A percentile compares a stretch with the other conserved stretches of the same genome.
Conservation (phyloP, 2,888 invertebrate species). For the Caenorhabditis japonica region DNA sequence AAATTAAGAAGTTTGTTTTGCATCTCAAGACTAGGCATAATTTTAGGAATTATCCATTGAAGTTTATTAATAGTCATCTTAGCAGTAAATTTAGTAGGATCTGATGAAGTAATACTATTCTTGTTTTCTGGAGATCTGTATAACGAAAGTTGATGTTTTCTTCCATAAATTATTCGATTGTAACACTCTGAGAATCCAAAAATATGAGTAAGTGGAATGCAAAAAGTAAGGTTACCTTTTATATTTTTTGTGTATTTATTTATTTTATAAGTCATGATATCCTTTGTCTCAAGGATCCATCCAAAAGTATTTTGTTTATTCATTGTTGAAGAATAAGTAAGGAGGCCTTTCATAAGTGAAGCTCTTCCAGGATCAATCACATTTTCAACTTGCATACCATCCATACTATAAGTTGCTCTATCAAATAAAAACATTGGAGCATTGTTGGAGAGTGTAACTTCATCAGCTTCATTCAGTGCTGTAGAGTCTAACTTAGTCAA, state of each 20-base stretch:
- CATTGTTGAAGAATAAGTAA: conserved; percentile 47
- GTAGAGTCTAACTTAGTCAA: no score
- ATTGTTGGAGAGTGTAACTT: no score
- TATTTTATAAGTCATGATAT: no score
- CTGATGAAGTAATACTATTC: conserved; percentile 56
- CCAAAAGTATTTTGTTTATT: no score
- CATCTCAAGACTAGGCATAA: conserved; percentile 64
- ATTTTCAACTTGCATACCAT: conserved; percentile 47
- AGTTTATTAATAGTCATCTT: conserved; percentile 63
- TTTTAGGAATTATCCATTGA: conserved; percentile 69
- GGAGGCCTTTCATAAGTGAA: conserved; percentile 61
- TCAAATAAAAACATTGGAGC: conserved; percentile 62
- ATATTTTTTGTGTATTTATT: no score
- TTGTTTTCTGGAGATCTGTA: conserved; percentile 64
- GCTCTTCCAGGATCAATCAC: conserved; percentile 63
- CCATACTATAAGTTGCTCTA: conserved; percentile 61
- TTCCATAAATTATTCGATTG: conserved; percentile 49
- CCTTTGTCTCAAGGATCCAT: no score
- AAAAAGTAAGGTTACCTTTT: no score
- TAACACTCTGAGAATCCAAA: no score
- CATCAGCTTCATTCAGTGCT: no score
- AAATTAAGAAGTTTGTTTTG: conserved; percentile 62
- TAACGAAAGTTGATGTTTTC: conserved; percentile 48
- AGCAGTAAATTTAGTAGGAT: conserved; percentile 57
- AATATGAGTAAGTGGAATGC: conserved; percentile 53